These are phyloP conservation scores for Disparrhopalites patrizii DNA, from an alignment of 2,888 invertebrate species.

Conservation along the genomic window DNA sequence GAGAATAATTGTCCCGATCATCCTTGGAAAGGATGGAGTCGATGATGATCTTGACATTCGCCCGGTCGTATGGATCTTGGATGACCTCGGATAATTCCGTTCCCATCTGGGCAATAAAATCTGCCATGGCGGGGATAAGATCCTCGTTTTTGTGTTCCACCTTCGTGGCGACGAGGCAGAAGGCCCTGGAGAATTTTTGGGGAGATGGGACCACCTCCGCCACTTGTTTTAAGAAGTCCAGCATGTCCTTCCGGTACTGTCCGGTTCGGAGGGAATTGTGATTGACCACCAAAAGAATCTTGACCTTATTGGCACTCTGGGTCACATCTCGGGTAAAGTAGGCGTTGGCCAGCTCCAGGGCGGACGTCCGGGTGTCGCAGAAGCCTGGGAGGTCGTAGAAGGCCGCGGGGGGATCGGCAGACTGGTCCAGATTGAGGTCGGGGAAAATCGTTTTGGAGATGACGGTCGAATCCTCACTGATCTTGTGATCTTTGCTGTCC, in stretches of 20 bases:
- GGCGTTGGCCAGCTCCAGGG: slow-evolving; percentile 2
- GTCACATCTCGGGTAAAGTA: background rate
- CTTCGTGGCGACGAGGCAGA: background rate
- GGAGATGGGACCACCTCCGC: background rate
- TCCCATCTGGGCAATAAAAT: too few species aligned
- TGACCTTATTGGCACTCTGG: background rate
- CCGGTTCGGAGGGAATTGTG: slow-evolving; percentile 2
- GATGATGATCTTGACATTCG: too few species aligned
- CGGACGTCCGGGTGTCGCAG: background rate
- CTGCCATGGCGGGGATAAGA: too few species aligned
- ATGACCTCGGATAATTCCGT: too few species aligned
- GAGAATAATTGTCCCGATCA: too few species aligned
- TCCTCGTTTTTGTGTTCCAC: too few species aligned
- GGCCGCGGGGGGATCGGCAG: background rate
- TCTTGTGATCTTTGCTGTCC: background rate
- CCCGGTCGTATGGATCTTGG: too few species aligned
- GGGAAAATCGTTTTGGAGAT: slow-evolving; percentile 11
- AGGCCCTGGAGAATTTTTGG: background rate
- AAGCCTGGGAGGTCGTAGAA: slow-evolving; percentile 8
- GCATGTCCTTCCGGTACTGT: slow-evolving; percentile 1
- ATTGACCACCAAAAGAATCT: slow-evolving; percentile 10
- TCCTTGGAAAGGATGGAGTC: too few species aligned
- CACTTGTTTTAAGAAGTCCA: background rate
- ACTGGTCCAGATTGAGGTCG: background rate
- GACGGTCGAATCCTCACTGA: background rate